Evolutionary conservation across 2,888 invertebrate genomes (phyloP).

Genomic region (Barypeithes pellucidus): DNA sequence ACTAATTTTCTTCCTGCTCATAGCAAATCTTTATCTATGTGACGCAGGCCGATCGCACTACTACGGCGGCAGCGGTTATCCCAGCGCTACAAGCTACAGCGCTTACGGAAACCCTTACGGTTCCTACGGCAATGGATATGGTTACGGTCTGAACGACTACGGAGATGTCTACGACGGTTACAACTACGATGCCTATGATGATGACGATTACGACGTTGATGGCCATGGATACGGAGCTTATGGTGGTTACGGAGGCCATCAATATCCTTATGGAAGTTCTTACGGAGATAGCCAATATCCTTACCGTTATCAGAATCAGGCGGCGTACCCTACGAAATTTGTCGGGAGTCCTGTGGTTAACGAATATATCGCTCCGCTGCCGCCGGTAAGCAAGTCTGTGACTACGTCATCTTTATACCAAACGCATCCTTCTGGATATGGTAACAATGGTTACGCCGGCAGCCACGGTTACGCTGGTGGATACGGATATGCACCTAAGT

Average conservation of each 20-base stretch:
- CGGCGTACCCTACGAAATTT: too few species aligned
- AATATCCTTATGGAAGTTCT: not conserved
- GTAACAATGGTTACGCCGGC: not conserved
- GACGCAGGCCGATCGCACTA: not conserved
- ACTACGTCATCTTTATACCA: slow-evolving; percentile 38
- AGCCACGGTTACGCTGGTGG: slow-evolving; percentile 24
- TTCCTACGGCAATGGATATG: not conserved
- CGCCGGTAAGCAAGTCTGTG: slow-evolving; percentile 23
- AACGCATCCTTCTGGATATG: slow-evolving; percentile 37
- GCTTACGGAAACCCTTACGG: slow-evolving; percentile 5
- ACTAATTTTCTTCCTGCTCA: not conserved
- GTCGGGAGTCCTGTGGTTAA: slow-evolving; percentile 14
- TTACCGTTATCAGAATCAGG: slow-evolving; percentile 8
- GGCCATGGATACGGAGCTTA: not conserved
- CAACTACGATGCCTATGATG: slow-evolving; percentile 31
- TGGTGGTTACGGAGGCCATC: not conserved
- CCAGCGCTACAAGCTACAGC: not conserved
- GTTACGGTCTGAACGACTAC: slow-evolving; percentile 27
- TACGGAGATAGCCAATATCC: slow-evolving; percentile 24
- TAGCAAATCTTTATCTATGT: not conserved
- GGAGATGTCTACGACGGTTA: slow-evolving; percentile 18
- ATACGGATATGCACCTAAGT: slow-evolving; percentile 30
- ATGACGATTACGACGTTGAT: slow-evolving; percentile 19
- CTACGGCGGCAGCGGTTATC: slow-evolving; percentile 3
- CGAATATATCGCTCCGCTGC: slow-evolving; percentile 26